Conservation (phyloP, 2,888 invertebrate species). For the Tachina fera region DNA sequence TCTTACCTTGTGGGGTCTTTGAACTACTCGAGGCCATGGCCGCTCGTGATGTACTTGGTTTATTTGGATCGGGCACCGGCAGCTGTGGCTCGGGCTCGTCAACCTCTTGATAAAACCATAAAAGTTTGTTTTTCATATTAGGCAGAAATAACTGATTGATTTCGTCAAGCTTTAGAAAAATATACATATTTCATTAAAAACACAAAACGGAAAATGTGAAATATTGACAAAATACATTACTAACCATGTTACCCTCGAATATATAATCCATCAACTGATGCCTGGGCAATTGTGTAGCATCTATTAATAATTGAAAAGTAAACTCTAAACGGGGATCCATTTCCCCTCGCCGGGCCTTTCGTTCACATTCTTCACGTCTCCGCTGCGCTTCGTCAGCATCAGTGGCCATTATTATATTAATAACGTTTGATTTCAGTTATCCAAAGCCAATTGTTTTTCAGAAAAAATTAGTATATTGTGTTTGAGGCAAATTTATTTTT, state of each 20-base stretch:
- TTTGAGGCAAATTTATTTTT: slow-evolving; percentile 40
- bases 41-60: slow-evolving; percentile 84
- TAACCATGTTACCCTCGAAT: slow-evolving; percentile 94
- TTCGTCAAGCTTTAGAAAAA: slow-evolving; percentile 88
- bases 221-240: slow-evolving; percentile 20
- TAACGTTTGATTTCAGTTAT: slow-evolving; percentile 4
- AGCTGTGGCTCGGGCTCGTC: slow-evolving; percentile 86
- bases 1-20: slow-evolving; percentile 82
- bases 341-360: slow-evolving; percentile 94
- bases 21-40: slow-evolving; percentile 83
- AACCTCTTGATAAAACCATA: slow-evolving; percentile 95
- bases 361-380: slow-evolving; percentile 95
- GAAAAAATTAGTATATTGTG: slow-evolving; percentile 60
- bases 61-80: slow-evolving; percentile 82
- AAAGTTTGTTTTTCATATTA: slow-evolving; percentile 91
- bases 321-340: slow-evolving; percentile 96
- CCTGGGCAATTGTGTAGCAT: slow-evolving; percentile 90
- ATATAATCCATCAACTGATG: slow-evolving; percentile 96
- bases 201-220: background rate
- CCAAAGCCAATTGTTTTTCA: slow-evolving; percentile 55
- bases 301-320: slow-evolving; percentile 93
- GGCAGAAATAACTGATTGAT: slow-evolving; percentile 94
- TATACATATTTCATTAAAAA: background rate
- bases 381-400: slow-evolving; percentile 85
- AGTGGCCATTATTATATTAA: slow-evolving; percentile 73